These are phyloP conservation scores for Meandrina meandrites DNA, from an alignment of 92 coral and sea anemone genomes.

Conservation along the genomic window DNA sequence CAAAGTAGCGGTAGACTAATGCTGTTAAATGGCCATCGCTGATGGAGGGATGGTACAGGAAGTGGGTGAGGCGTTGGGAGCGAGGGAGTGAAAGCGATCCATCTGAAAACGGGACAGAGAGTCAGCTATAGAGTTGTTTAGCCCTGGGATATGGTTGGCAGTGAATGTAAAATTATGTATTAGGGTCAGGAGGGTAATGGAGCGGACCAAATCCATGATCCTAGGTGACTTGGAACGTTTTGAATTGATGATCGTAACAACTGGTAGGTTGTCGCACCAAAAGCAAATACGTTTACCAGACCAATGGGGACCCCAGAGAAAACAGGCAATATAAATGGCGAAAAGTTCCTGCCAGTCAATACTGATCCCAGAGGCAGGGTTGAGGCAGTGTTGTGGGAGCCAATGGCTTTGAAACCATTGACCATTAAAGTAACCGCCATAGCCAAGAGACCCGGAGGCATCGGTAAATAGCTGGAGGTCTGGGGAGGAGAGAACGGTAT, in stretches of 20 bases:
- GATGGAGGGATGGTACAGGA: background rate
- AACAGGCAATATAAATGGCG: background rate
- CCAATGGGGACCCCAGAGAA: constrained; percentile 13
- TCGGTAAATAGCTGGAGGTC: background rate
- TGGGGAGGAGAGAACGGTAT: background rate
- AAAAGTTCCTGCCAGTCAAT: constrained; percentile 9
- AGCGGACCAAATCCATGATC: constrained; percentile 24
- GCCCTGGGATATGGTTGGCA: constrained; percentile 36
- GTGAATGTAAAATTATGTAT: constrained; percentile 5
- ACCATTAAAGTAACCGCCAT: background rate
- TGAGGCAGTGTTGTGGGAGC: background rate
- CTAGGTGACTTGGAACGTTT: constrained; percentile 9
- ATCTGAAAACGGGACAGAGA: constrained; percentile 35
- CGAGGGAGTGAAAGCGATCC: constrained; percentile 1
- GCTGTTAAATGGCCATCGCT: background rate
- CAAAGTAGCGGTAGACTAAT: too few species aligned
- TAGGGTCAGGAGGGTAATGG: background rate
- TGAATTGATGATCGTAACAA: constrained; percentile 6
- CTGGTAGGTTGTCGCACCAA: constrained; percentile 27
- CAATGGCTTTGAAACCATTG: constrained; percentile 10
- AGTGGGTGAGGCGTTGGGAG: constrained; percentile 13
- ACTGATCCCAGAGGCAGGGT: background rate
- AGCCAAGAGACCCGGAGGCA: constrained; percentile 5
- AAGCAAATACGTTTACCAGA: constrained; percentile 21
- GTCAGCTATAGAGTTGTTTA: constrained; percentile 22